Conservation (phyloP, 2,888 invertebrate species). For the Spilarctia lutea region DNA sequence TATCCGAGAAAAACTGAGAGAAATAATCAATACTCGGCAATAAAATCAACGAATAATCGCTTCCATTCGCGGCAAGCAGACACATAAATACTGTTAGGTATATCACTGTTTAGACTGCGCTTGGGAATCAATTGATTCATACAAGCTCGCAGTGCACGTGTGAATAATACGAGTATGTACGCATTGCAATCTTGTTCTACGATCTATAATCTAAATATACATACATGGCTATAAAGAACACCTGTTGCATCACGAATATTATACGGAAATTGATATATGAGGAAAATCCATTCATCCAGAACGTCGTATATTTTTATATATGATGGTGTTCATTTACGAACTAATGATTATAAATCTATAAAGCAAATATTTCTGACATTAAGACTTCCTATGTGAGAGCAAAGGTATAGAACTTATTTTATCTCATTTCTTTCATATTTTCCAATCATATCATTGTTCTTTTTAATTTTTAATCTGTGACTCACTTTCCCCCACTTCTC, state of each 20-base stretch:
- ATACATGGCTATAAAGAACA: background rate
- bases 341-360: no score
- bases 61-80: background rate
- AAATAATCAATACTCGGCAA: background rate
- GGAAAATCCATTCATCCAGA: background rate
- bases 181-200: background rate
- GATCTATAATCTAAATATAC: background rate
- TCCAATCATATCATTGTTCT: no score
- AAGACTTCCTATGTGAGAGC: no score
- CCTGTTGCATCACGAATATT: background rate
- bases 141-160: background rate
- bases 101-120: constrained; percentile 14
- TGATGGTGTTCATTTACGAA: no score
- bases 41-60: background rate
- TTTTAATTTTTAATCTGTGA: no score
- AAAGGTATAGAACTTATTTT: no score
- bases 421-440: no score
- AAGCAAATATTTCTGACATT: no score
- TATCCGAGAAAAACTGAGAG: background rate
- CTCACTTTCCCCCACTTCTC: no score
- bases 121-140: constrained; percentile 1
- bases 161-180: constrained; percentile 6
- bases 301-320: background rate
- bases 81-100: constrained; percentile 14
- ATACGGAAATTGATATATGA: background rate